These are phyloP conservation scores for Sibirionetta formosa DNA, from an alignment of 2,797 vertebrate genomes.

Conservation along the genomic window DNA sequence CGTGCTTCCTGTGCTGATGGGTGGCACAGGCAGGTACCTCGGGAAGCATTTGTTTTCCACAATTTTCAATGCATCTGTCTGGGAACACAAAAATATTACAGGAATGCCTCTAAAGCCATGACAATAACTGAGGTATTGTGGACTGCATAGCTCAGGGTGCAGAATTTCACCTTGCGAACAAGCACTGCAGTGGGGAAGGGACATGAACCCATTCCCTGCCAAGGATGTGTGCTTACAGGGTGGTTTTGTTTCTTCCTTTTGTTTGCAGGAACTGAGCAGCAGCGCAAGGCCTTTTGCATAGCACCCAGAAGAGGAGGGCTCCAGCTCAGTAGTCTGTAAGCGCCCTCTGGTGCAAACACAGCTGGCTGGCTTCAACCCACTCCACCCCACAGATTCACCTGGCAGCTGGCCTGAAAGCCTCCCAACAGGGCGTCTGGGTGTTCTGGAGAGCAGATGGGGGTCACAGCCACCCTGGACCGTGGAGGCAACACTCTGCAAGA, in stretches of 20 bases:
- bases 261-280: background rate
- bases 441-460: fast-evolving
- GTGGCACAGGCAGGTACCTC: background rate
- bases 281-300: background rate
- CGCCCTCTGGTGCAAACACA: constrained; percentile 73
- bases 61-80: fast-evolving
- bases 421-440: too few relatives aligned
- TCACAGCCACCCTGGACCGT: background rate
- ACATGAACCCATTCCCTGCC: background rate
- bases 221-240: background rate
- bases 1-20: background rate
- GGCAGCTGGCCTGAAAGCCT: background rate
- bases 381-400: background rate
- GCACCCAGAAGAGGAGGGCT: background rate
- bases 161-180: background rate
- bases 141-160: background rate
- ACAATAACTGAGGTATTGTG: background rate
- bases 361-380: background rate
- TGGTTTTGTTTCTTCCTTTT: background rate
- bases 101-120: background rate
- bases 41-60: background rate
- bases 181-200: background rate
- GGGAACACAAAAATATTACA: background rate
- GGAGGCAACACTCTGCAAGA: background rate
- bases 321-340: constrained; percentile 28